These are phyloP conservation scores for Drosophila phalerata DNA, from an alignment of 2,888 invertebrate species.

Conservation along the genomic window DNA sequence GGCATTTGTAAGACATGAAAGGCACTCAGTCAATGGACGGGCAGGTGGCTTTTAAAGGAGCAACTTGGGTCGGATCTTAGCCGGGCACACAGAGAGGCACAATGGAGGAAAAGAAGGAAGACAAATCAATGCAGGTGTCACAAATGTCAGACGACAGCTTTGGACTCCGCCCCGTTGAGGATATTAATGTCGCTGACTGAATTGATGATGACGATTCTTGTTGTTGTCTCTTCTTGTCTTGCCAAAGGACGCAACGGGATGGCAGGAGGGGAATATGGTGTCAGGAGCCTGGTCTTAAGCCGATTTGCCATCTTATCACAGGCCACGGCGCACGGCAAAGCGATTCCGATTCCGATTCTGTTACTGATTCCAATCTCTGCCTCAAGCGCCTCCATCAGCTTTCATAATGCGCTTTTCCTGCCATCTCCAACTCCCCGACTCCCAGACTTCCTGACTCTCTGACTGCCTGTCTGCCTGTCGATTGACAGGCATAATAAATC, in stretches of 20 bases:
- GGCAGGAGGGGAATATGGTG: neutral
- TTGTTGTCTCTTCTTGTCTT: slow-evolving; percentile 15
- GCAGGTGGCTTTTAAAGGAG: slow-evolving; percentile 63
- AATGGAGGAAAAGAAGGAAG: slow-evolving; percentile 54
- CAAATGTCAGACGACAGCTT: slow-evolving; percentile 81
- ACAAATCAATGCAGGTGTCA: slow-evolving; percentile 82
- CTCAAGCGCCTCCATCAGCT: slow-evolving; percentile 59
- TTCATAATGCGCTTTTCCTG: slow-evolving; percentile 74
- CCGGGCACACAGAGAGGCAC: neutral
- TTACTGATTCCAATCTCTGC: slow-evolving; percentile 65
- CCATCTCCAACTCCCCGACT: slow-evolving; percentile 10
- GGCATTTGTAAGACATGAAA: slow-evolving; percentile 79
- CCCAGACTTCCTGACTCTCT: neutral
- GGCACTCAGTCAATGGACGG: slow-evolving; percentile 70
- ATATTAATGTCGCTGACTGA: slow-evolving; percentile 81
- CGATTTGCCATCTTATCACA: slow-evolving; percentile 79
- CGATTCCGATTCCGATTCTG: slow-evolving; percentile 46
- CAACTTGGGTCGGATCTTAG: slow-evolving; percentile 6
- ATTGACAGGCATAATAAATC: slow-evolving; percentile 79
- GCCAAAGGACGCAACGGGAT: slow-evolving; percentile 5
- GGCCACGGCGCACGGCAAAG: slow-evolving; percentile 49
- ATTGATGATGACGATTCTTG: slow-evolving; percentile 78
- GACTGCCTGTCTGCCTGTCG: slow-evolving; percentile 46
- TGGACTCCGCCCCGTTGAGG: slow-evolving; percentile 52
- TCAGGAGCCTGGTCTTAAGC: slow-evolving; percentile 59